Percentiles rank a stretch among this genome's conserved stretches.
Conservation (phyloP, 1,140 invertebrate species). For the Drosophila melanogaster region DNA sequence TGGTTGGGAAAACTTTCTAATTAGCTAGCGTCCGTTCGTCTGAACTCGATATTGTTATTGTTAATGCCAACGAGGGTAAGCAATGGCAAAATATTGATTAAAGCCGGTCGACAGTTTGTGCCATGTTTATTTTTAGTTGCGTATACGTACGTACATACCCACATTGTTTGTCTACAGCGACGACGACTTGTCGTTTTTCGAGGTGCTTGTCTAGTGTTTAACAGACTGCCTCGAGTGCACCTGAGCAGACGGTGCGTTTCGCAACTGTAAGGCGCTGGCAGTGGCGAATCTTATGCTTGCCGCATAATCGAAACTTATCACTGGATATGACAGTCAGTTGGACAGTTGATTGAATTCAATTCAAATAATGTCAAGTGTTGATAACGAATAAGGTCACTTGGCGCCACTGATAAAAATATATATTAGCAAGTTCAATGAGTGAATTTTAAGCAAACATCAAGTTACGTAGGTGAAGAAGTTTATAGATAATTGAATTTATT, state of each 20-base stretch:
- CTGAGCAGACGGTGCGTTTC: slow-evolving; percentile 30
- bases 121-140: slow-evolving; percentile 42
- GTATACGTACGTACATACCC: not conserved
- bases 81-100: slow-evolving; percentile 34
- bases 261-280: slow-evolving; percentile 2
- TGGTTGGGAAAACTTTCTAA: slow-evolving; percentile 51
- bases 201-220: slow-evolving; percentile 29
- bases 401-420: not conserved
- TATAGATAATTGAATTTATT: too few relatives aligned
- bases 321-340: not conserved
- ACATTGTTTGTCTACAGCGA: slow-evolving; percentile 29
- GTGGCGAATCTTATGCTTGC: not conserved
- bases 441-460: slow-evolving; percentile 1
- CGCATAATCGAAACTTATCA: not conserved
- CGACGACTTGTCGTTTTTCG: slow-evolving; percentile 10
- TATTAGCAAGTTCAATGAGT: not conserved
- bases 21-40: slow-evolving; percentile 25
- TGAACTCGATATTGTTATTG: slow-evolving; percentile 3
- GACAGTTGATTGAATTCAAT: slow-evolving; percentile 7
- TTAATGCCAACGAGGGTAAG: slow-evolving; percentile 5
- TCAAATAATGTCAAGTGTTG: not conserved
- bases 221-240: slow-evolving; percentile 28
- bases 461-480: not conserved
- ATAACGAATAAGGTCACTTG: slow-evolving; percentile 15
- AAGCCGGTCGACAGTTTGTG: slow-evolving; percentile 26